Base-by-base conservation (phyloP, 2,113 vertebrate species). In the Tricholaema leucomelas region DNA sequence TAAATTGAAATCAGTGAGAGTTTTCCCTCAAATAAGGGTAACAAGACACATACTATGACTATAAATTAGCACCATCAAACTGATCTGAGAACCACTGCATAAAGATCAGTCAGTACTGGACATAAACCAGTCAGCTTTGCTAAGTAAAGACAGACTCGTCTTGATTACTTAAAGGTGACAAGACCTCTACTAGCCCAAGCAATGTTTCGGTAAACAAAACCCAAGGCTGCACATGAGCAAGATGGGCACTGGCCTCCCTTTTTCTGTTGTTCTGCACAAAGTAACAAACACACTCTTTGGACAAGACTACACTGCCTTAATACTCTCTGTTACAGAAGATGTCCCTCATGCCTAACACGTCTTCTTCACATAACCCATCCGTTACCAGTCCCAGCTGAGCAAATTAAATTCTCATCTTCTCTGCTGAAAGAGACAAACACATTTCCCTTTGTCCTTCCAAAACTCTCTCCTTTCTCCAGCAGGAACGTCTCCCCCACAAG, bases 11-110 rank as follows among this genome's bases (percentile, higher is more conserved):
- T 77, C 64, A 84, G 1, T 27, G 6, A 56, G 61, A 94, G 35
- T 10, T 84, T 72, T 77, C 77, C 35, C 35, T 66, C 35, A 89
- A 93, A 60, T n/a, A 90, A 87, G 25, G 8, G 73, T 48, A 60
- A 59, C 24, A 42, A 27, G n/a, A 84, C 72, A 82, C 4, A 50
- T 6, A 28, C 16, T 19, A 17, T 38, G 33, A 88, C 75, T 65
- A 67, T 55, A 90, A 95, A 93, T 76, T 30, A 81, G 56, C 12
- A 89, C 38, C 25, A 73, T 50, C 73, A 77, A 60, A 60, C 25
- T 78, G 31, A 80, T 17, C 40, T 27, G 20, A 36, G 15, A 85
- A 27, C 6, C 3, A 25, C 15, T 48, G 30, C 46, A 76, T 56
- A 81, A 91, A 92, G 83, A 59, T 35, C 75, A 66, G 10, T 38